phyloP scores from a whole-genome alignment of 2,888 invertebrate genomes.

The Antitype chi region DNA sequence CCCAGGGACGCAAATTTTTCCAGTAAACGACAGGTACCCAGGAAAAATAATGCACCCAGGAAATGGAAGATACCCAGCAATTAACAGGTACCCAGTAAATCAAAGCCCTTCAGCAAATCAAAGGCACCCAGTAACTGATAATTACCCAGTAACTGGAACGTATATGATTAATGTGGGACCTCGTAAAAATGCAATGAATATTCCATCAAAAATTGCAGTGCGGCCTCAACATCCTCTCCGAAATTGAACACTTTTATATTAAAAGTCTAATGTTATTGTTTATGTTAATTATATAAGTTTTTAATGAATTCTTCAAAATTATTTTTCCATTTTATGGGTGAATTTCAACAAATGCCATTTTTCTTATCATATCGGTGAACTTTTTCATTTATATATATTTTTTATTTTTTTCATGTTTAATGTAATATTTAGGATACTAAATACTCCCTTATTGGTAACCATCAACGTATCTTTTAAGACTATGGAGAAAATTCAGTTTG shows the following conservation, averaged over 20 bases:
- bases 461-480: no score
- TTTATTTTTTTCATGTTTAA: no score
- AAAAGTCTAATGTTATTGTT: not conserved
- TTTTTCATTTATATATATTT: no score
- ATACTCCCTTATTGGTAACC: no score
- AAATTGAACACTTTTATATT: slow-evolving; percentile 25
- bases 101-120: not conserved
- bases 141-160: not conserved
- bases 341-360: no score
- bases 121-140: not conserved
- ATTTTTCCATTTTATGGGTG: not conserved
- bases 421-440: no score
- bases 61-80: not conserved
- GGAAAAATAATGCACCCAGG: not conserved
- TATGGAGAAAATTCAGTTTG: no score
- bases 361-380: no score
- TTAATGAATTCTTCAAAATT: not conserved
- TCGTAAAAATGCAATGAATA: not conserved
- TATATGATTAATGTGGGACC: not conserved
- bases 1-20: not conserved
- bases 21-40: not conserved
- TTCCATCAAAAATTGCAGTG: not conserved
- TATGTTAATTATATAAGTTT: slow-evolving; percentile 3
- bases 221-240: slow-evolving; percentile 4
- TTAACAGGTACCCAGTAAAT: not conserved